Evolutionary conservation across 2,797 vertebrate genomes (phyloP).

Genomic region (Luscinia megarhynchos): DNA sequence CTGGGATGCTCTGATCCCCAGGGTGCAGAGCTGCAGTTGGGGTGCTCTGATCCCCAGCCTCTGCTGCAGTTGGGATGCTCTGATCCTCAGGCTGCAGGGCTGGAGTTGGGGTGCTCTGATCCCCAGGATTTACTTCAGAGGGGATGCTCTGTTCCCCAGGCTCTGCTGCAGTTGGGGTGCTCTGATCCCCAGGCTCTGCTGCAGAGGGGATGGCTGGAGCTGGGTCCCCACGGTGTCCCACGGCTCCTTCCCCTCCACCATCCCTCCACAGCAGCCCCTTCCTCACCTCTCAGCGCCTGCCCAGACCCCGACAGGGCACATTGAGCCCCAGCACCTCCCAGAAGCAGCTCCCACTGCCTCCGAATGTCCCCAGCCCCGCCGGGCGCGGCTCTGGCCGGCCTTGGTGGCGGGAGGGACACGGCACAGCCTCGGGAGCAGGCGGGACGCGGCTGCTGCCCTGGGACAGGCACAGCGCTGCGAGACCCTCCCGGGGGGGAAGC

Average conservation of each 20-base stretch:
- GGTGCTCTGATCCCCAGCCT: rapidly evolving
- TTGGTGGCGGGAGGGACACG: rapidly evolving
- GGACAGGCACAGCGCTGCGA: not conserved
- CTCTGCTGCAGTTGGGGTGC: no score
- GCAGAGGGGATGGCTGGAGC: not conserved
- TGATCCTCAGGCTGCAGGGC: no score
- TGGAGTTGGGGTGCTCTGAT: not conserved
- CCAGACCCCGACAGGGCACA: not conserved
- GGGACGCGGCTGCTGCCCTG: not conserved
- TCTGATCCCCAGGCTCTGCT: rapidly evolving
- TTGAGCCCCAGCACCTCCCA: not conserved
- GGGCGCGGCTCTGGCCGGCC: not conserved
- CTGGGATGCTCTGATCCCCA: no score
- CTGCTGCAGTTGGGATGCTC: no score
- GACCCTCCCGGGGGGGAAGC: conserved; percentile 40
- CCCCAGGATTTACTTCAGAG: not conserved
- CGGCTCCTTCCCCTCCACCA: not conserved
- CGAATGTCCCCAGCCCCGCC: not conserved
- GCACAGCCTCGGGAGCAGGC: not conserved
- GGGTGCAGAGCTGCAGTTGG: no score
- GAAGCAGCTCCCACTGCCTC: not conserved
- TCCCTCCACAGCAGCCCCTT: not conserved
- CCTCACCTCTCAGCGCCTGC: not conserved
- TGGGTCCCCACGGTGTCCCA: rapidly evolving
- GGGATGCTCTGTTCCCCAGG: no score